Evolutionary conservation across 2,888 invertebrate species (phyloP).

Genomic region (Tortricodes alternella): DNA sequence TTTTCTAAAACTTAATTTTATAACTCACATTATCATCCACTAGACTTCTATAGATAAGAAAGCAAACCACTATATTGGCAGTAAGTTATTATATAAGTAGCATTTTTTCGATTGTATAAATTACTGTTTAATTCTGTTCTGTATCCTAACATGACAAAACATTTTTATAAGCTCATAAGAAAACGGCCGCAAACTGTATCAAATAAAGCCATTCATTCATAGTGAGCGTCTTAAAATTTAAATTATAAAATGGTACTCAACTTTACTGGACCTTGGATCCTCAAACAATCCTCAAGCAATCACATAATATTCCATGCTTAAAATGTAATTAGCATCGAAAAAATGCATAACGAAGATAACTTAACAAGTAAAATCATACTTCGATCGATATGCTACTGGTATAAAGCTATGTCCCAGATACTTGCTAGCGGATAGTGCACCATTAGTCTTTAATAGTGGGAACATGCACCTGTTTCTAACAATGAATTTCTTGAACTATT

Average conservation of each 20-base stretch:
- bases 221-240: background rate
- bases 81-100: no score
- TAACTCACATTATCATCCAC: no score
- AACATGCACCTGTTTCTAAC: background rate
- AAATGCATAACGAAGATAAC: no score
- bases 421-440: background rate
- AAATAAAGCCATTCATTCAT: background rate
- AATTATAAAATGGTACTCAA: background rate
- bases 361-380: background rate
- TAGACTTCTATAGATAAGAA: no score
- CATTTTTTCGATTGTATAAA: no score
- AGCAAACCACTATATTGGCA: no score
- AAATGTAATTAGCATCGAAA: no score
- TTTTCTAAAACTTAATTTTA: no score
- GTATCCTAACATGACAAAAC: background rate
- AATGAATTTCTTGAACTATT: background rate
- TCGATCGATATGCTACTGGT: background rate
- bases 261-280: no score
- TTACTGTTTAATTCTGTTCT: background rate
- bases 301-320: no score
- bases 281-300: no score
- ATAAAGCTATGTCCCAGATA: background rate
- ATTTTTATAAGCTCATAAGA: background rate
- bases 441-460: background rate
- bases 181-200: background rate